These are phyloP conservation scores for Microhierax caerulescens DNA, from an alignment of 2,797 vertebrate species.

Conservation along the genomic window DNA sequence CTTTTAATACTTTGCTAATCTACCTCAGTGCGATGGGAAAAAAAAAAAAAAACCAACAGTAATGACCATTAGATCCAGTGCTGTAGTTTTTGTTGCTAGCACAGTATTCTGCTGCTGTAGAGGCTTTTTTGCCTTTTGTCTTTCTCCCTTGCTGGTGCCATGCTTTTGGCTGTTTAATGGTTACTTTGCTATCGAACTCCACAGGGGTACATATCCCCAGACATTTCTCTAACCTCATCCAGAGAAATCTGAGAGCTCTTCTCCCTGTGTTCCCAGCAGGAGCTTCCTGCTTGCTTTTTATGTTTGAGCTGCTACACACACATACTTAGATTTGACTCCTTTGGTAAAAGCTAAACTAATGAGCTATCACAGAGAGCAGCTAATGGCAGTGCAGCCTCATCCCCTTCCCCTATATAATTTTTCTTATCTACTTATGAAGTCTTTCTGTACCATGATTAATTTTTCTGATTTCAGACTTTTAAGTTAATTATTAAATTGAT, in stretches of 20 bases:
- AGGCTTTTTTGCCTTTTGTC: conserved; percentile 40
- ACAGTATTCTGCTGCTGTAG: neutral
- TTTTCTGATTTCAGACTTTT: neutral
- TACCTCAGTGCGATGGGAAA: neutral
- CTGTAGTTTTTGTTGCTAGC: neutral
- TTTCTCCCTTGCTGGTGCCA: neutral
- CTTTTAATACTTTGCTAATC: neutral
- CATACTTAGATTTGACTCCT: conserved; percentile 17
- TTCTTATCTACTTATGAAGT: neutral
- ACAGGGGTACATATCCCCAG: neutral
- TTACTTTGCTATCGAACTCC: neutral
- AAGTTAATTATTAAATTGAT: neutral
- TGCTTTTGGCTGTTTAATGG: conserved; percentile 16
- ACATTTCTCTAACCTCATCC: neutral
- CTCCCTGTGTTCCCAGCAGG: conserved; percentile 44
- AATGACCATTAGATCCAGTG: neutral
- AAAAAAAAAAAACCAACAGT: neutral
- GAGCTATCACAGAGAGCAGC: neutral
- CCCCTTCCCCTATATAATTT: neutral
- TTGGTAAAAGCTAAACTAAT: conserved; percentile 53
- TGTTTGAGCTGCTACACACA: neutral
- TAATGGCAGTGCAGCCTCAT: neutral
- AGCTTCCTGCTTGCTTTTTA: conserved; percentile 51
- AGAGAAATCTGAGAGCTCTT: conserved; percentile 37
- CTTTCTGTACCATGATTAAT: neutral